phyloP scores from a whole-genome alignment of 2,888 invertebrate species.

The Cryptus viduatorius region DNA sequence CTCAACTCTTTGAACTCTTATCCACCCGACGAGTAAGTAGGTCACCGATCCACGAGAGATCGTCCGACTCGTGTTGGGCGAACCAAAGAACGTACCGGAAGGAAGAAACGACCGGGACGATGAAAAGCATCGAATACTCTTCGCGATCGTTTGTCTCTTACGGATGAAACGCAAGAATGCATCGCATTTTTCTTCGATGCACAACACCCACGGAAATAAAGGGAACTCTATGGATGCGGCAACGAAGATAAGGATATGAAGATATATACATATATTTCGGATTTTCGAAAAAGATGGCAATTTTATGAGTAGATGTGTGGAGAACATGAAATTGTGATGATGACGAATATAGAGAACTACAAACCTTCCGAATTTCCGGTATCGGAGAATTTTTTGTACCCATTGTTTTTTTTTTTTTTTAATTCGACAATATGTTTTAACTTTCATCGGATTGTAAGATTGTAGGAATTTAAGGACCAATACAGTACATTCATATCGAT shows the following conservation, averaged over 20 bases:
- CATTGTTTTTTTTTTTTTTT: neutral
- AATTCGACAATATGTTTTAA: too few species aligned
- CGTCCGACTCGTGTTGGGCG: neutral
- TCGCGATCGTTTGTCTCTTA: constrained; percentile 11
- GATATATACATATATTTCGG: neutral
- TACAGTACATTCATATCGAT: neutral
- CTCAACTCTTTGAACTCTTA: constrained; percentile 42
- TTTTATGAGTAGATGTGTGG: constrained; percentile 3
- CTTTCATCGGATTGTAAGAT: too few species aligned
- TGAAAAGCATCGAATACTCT: constrained; percentile 28
- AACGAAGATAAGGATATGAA: neutral
- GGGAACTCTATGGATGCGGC: neutral
- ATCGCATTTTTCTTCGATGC: neutral
- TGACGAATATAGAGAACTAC: neutral
- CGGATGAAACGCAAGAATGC: constrained; percentile 17
- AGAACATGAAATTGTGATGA: neutral
- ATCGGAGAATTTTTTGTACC: neutral
- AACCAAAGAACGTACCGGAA: constrained; percentile 10
- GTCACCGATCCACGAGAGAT: constrained; percentile 53
- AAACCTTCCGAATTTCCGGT: neutral
- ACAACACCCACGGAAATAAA: neutral
- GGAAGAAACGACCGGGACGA: neutral
- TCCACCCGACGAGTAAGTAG: constrained; percentile 53
- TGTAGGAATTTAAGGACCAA: neutral
- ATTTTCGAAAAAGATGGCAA: constrained; percentile 31